These are phyloP conservation scores for Boleophthalmus pectinirostris DNA, from an alignment of 2,113 vertebrate species.

Conservation along the genomic window DNA sequence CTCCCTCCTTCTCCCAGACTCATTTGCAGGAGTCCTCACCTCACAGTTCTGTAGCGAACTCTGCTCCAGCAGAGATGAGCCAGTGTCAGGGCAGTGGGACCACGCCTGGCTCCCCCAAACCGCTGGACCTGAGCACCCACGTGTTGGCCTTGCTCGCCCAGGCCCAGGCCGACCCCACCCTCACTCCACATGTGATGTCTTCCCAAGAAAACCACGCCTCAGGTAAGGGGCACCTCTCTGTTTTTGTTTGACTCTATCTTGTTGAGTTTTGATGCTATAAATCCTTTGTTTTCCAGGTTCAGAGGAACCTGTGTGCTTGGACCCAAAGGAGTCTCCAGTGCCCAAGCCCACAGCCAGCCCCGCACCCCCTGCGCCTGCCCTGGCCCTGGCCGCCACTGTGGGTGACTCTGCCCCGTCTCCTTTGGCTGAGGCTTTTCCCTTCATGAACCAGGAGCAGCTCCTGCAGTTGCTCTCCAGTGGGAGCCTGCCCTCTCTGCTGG, in stretches of 20 bases:
- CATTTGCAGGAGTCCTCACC: conserved; percentile 32
- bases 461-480: conserved; percentile 81
- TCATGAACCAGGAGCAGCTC: conserved; percentile 87
- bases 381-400: conserved; percentile 46
- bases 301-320: conserved; percentile 48
- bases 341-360: conserved; percentile 65
- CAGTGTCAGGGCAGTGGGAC: conserved; percentile 44
- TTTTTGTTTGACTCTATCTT: background rate
- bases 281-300: conserved; percentile 34
- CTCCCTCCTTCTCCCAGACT: conserved; percentile 42
- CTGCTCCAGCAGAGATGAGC: conserved; percentile 48
- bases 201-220: conserved; percentile 47
- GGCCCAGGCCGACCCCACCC: conserved; percentile 52
- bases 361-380: conserved; percentile 63
- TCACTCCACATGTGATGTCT: conserved; percentile 40
- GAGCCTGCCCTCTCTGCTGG: conserved; percentile 75
- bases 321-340: conserved; percentile 42
- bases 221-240: conserved; percentile 42
- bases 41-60: conserved; percentile 18
- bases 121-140: conserved; percentile 74
- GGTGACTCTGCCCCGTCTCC: conserved; percentile 65
- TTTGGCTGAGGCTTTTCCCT: conserved; percentile 84
- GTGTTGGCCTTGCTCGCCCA: conserved; percentile 65
- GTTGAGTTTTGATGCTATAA: background rate
- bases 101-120: conserved; percentile 67